Evolutionary conservation across 2,797 vertebrate genomes (phyloP).

Genomic region (Neosilurus mollespiculum): DNA sequence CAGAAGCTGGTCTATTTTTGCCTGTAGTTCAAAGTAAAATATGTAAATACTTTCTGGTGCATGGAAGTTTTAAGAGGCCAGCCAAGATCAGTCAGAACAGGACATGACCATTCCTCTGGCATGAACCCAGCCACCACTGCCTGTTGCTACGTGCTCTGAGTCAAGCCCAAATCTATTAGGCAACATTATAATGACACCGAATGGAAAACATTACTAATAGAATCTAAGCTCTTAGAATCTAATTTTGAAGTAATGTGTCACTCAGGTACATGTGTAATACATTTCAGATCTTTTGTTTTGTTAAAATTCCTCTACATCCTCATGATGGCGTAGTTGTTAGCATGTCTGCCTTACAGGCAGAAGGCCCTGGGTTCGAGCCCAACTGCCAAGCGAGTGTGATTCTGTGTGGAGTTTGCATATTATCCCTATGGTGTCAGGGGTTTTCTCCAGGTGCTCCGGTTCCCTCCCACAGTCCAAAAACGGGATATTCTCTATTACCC

Average conservation of each 20-base stretch:
- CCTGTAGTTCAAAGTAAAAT: conserved; percentile 47
- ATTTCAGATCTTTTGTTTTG: neutral
- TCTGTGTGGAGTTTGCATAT: too few relatives aligned
- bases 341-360: too few relatives aligned
- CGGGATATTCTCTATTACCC: too few relatives aligned
- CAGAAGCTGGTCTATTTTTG: conserved; percentile 55
- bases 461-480: too few relatives aligned
- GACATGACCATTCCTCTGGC: conserved; percentile 60
- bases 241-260: neutral
- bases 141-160: conserved; percentile 50
- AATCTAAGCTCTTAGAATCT: neutral
- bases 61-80: conserved; percentile 53
- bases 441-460: too few relatives aligned
- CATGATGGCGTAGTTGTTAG: too few relatives aligned
- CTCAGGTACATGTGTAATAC: neutral
- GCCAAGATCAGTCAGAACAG: conserved; percentile 60
- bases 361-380: too few relatives aligned
- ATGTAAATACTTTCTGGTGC: conserved; percentile 48
- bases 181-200: neutral
- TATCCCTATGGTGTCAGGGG: too few relatives aligned
- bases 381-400: too few relatives aligned
- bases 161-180: conserved; percentile 52
- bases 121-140: conserved; percentile 1
- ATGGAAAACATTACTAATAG: neutral
- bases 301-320: neutral